Percentiles rank a stretch among this genome's conserved stretches.
Evolutionary conservation across 2,888 invertebrate genomes (phyloP).

Genomic region (Drosophila mettleri): DNA sequence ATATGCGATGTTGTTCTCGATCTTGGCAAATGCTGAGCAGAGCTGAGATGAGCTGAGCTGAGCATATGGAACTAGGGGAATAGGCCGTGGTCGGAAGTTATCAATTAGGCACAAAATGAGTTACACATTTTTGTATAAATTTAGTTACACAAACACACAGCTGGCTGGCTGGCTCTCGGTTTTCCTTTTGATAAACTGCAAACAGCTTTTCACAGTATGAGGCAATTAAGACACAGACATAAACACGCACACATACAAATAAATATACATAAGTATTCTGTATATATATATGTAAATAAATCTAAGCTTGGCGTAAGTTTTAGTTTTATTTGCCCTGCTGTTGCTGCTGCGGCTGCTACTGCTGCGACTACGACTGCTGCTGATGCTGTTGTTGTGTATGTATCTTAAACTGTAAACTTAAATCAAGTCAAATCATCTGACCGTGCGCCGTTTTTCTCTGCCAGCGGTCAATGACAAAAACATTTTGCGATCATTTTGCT

Average conservation of each 20-base stretch:
- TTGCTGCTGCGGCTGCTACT: neutral
- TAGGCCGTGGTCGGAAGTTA: conserved; percentile 73
- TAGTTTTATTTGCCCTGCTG: conserved; percentile 64
- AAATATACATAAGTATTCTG: too few relatives aligned
- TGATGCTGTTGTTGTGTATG: conserved; percentile 3
- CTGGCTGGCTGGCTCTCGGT: conserved; percentile 6
- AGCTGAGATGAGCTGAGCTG: too few relatives aligned
- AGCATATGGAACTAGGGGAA: conserved; percentile 22
- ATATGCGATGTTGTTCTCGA: conserved; percentile 21
- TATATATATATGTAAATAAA: conserved; percentile 62
- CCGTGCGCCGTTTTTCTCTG: conserved; percentile 76
- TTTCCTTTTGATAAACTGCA: conserved; percentile 36
- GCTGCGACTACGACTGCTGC: neutral
- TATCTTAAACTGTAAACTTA: conserved; percentile 49
- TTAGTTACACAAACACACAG: conserved; percentile 64
- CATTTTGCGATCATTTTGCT: conserved; percentile 50
- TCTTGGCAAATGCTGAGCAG: conserved; percentile 12
- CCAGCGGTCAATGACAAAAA: conserved; percentile 78
- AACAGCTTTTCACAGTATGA: conserved; percentile 70
- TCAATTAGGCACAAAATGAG: conserved; percentile 79
- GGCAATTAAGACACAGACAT: conserved; percentile 68
- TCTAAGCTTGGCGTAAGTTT: conserved; percentile 76
- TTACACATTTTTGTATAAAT: conserved; percentile 78
- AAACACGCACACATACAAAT: conserved; percentile 23
- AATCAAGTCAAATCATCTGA: conserved; percentile 62